Conservation (phyloP, 2,888 invertebrate species). For the Drosophila fulvimacula region DNA sequence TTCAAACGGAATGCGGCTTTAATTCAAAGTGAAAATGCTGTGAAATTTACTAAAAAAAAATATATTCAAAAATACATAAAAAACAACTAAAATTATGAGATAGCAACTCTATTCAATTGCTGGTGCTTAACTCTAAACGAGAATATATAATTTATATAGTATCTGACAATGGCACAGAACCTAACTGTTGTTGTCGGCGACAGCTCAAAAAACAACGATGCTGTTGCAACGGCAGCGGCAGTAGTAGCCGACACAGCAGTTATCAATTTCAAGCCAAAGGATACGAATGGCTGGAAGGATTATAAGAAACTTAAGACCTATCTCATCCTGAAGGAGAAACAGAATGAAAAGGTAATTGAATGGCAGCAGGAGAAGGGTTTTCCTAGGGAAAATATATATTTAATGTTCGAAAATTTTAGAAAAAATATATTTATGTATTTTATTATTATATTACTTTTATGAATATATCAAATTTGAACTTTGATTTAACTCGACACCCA, state of each 20-base stretch:
- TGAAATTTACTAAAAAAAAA: slow-evolving; percentile 6
- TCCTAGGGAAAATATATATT: neutral
- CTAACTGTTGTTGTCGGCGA: slow-evolving; percentile 57
- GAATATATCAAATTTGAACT: neutral
- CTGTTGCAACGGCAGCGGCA: neutral
- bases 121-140: slow-evolving; percentile 25
- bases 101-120: slow-evolving; percentile 20
- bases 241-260: slow-evolving; percentile 21
- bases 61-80: neutral
- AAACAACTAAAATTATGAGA: slow-evolving; percentile 23
- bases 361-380: neutral
- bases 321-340: slow-evolving; percentile 82
- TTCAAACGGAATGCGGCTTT: slow-evolving; percentile 19
- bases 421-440: no score
- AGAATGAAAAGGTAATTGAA: slow-evolving; percentile 80
- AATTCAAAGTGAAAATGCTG: slow-evolving; percentile 18
- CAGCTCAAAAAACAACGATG: slow-evolving; percentile 15
- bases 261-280: slow-evolving; percentile 69
- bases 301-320: slow-evolving; percentile 84
- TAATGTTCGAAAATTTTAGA: no score
- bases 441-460: neutral
- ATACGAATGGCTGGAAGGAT: slow-evolving; percentile 82
- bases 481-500: neutral
- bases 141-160: slow-evolving; percentile 7
- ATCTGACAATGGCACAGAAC: slow-evolving; percentile 62